Base-by-base conservation (phyloP, 2,797 vertebrate genomes). In the Morelia viridis region DNA sequence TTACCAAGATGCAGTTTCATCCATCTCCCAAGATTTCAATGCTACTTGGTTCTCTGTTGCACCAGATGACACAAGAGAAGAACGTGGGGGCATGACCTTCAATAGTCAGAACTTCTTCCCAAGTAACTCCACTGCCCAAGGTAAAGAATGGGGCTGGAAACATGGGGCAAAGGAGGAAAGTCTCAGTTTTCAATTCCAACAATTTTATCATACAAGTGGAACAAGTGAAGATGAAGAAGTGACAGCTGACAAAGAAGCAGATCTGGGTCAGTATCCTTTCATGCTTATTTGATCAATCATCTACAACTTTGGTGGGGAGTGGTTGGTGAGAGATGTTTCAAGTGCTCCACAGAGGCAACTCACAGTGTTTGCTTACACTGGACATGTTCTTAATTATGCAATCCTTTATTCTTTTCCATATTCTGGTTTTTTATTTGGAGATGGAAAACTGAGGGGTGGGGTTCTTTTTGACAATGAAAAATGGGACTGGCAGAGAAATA, bases 181-280 rank as follows among this genome's bases (percentile, higher is more conserved):
- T 10, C 94, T 96, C 0, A 28, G 85, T 64, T 96, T 96, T 84
- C 95, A 89, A 35, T 88, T 96, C 87, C 95, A 91, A 80, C 94
- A 68, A 19, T 61, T 94, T 83, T 96, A 96, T 89, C 95, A 92
- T 10, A 58, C 87, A 89, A 95, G 92, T n/a, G 56, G 89, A 90
- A 91, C 53, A 64, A 93, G 86, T 87, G 94, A 95, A 62, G 93
- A 93, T 19, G 93, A 94, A 89, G 93, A 91, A 87, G 88, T 93
- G 92, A 91, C 87, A 65, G 5, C 7, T 61, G 94, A 65, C 88
- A 64, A 61, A 94, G 95, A 96, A 94, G 89, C 93, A 50, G 94
- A 95, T 31, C 68, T 96, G 90, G 96, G 96, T 97, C 93, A 22
- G 96, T 97, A 92, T 76, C 58, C 93, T 92, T 90, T 88, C 85